Percentiles rank a stretch among this genome's conserved stretches.
Evolutionary conservation across 2,113 vertebrate genomes (phyloP).

Genomic region (Paratilapia polleni): DNA sequence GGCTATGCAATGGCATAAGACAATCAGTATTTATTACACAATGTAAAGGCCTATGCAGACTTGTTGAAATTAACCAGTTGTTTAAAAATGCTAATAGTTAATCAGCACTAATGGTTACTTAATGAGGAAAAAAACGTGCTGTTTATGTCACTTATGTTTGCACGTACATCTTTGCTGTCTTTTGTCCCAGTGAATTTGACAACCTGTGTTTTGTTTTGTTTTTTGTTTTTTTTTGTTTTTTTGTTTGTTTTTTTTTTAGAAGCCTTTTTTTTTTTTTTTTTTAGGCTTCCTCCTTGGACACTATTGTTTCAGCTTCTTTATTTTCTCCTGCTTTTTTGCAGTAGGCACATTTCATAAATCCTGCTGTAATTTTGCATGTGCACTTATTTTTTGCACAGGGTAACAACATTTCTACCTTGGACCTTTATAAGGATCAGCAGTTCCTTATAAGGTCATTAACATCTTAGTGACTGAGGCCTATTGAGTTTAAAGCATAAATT

Average conservation of each 20-base stretch:
- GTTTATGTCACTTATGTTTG: conserved; percentile 40
- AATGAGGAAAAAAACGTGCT: conserved; percentile 10
- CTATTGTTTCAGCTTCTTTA: no score
- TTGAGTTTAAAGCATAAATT: neutral
- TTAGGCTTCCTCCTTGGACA: no score
- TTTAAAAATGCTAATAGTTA: conserved; percentile 29
- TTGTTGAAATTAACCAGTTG: conserved; percentile 27
- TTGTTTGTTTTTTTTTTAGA: no score
- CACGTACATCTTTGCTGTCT: neutral
- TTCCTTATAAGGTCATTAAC: no score
- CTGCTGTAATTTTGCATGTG: neutral
- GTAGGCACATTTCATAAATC: neutral
- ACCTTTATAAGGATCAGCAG: no score
- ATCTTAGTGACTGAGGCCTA: no score
- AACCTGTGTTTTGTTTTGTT: neutral
- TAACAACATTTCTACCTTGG: neutral
- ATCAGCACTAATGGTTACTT: conserved; percentile 4
- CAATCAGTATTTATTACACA: conserved; percentile 77
- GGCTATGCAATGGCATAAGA: conserved; percentile 63
- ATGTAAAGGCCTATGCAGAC: conserved; percentile 51
- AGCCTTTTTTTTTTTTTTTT: no score
- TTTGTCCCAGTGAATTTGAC: neutral
- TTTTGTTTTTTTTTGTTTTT: no score
- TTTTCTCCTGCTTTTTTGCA: no score
- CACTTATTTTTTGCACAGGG: neutral